phyloP scores from a whole-genome alignment of 2,888 invertebrate species.

The Cataglyphis rosenhaueri region DNA sequence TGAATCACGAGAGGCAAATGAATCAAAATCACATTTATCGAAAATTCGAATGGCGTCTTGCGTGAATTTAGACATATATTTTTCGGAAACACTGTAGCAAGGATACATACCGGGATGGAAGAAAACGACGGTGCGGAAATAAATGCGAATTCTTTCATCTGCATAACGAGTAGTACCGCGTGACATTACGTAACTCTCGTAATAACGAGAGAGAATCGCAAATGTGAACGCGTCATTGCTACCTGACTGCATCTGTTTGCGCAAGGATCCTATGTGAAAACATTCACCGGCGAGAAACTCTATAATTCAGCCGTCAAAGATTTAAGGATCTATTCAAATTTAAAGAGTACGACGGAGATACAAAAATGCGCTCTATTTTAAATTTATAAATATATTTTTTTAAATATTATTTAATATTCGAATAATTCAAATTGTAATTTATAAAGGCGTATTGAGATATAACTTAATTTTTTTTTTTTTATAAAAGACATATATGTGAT shows the following conservation, averaged over 20 bases:
- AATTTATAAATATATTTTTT: neutral
- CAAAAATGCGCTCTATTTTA: neutral
- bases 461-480: neutral
- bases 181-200: conserved; percentile 13
- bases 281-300: neutral
- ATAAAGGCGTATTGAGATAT: neutral
- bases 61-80: neutral
- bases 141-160: conserved; percentile 45
- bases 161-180: conserved; percentile 49
- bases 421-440: neutral
- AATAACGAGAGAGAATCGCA: conserved; percentile 1
- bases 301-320: neutral
- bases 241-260: neutral
- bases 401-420: neutral
- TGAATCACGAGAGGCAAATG: conserved; percentile 27
- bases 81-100: conserved; percentile 14
- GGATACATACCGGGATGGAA: conserved; percentile 31
- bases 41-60: neutral
- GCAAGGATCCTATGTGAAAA: conserved; percentile 2
- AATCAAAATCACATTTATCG: conserved; percentile 44
- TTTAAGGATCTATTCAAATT: neutral
- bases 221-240: conserved; percentile 4
- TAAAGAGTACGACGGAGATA: neutral
- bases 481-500: neutral
- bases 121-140: conserved; percentile 54